Base-by-base conservation (phyloP, 2,113 vertebrate species). In the Macquaria ambigua region DNA sequence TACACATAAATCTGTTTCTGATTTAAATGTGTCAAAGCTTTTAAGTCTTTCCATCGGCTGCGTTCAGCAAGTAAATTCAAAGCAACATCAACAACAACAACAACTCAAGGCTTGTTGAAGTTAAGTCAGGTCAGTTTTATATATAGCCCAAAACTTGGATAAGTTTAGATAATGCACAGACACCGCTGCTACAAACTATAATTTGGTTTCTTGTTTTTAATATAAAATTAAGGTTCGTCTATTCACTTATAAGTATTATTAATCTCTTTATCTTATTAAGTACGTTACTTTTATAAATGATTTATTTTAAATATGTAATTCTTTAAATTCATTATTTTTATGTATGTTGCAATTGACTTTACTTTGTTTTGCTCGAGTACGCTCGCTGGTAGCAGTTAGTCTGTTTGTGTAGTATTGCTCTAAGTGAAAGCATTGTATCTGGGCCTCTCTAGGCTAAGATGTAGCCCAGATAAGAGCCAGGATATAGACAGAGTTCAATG, bases 361-460 rank as follows among this genome's bases (percentile, higher is more conserved):
- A 23, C 37, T 31, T 37, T 63, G 53, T 64, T 61, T 77, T 70
- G 72, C 50, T 8, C 0, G 20, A 46, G 77, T 31, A 7, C 12
- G 15, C 37, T n/a, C 0, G 8, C 0, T 58, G 31, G 73, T 20
- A 74, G 66, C 48, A 5, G 28, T 3, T 39, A 1, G 68, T 78
- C 53, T 71, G 67, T 83, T 79, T 83, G 73, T 79, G 78, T 75
- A 55, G 77, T 81, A 37, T 76, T 59, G 63, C 74, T 68, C 18
- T 21, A 4, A 81, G 83, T 82, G 48, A 71, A 52, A 75, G 58
- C 69, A 37, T 79, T 52, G 59, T 61, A 73, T 28, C 83, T 37
- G 85, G 89, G 90, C 83, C 88, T 86, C 88, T 85, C 62, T 34
- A 23, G 58, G 73, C 64, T 25, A 9, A 84, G 91, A 87, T 90